Evolutionary conservation across 2,113 vertebrate species (phyloP).

Genomic region (Dicentrarchus labrax): DNA sequence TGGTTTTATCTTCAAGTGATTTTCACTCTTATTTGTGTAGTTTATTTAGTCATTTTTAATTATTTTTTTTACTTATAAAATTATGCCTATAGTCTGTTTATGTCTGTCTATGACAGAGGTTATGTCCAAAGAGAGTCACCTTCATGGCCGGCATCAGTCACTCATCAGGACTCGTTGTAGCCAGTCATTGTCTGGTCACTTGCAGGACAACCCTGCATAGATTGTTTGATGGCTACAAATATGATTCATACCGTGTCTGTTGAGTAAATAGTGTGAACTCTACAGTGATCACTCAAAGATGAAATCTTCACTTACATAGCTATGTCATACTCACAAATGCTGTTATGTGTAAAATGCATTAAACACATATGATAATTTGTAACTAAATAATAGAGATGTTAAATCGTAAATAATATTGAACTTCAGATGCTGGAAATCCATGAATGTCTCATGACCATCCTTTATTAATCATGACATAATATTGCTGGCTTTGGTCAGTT

Average conservation of each 20-base stretch:
- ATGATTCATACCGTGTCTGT: background rate
- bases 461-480: background rate
- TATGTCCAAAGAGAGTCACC: background rate
- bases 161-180: background rate
- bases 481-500: background rate
- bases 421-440: background rate
- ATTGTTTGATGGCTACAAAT: slow-evolving; percentile 8
- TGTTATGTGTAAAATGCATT: background rate
- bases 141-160: background rate
- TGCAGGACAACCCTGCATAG: background rate
- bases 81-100: background rate
- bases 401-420: background rate
- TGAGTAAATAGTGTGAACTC: background rate
- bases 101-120: background rate
- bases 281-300: background rate
- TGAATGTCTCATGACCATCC: background rate
- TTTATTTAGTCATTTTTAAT: background rate
- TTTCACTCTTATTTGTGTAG: background rate
- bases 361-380: background rate
- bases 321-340: background rate
- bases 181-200: background rate
- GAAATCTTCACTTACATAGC: background rate
- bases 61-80: background rate
- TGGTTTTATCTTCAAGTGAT: background rate
- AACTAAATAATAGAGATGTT: background rate